A percentile compares a stretch with the other conserved stretches of the same genome.
These are phyloP conservation scores for Pangasianodon gigas DNA, from an alignment of 2,113 vertebrate species.

Conservation along the genomic window DNA sequence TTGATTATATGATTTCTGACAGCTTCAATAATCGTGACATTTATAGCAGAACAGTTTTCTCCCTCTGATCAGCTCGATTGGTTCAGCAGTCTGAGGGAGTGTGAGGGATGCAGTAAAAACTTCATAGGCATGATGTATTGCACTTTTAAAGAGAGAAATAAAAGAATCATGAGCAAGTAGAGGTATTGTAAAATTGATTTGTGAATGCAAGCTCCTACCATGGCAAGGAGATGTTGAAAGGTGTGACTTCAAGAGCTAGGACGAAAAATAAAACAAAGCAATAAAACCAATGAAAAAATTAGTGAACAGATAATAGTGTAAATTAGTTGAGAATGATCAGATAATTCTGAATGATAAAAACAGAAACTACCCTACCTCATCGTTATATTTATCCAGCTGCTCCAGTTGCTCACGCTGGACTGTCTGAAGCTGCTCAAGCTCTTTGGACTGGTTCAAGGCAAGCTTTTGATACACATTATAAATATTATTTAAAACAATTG, in stretches of 20 bases:
- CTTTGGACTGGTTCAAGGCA: constrained; percentile 94
- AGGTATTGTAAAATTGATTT: constrained; percentile 47
- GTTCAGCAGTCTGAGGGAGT: constrained; percentile 34
- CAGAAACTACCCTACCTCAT: constrained; percentile 80
- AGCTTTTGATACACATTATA: constrained; percentile 71
- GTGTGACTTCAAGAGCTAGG: constrained; percentile 98
- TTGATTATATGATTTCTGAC: constrained; percentile 29
- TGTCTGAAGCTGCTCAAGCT: constrained; percentile 94
- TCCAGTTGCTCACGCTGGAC: constrained; percentile 92
- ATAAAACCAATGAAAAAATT: constrained; percentile 63
- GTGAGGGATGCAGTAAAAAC: constrained; percentile 24
- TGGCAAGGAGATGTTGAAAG: constrained; percentile 93
- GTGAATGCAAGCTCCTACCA: constrained; percentile 80
- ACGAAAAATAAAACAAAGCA: constrained; percentile 82
- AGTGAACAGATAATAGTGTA: constrained; percentile 43
- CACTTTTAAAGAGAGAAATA: constrained; percentile 42
- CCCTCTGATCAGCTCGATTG: constrained; percentile 16
- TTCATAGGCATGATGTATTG: constrained; percentile 29
- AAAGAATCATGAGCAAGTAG: constrained; percentile 51
- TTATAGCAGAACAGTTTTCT: background rate
- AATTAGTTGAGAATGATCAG: constrained; percentile 49
- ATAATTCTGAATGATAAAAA: constrained; percentile 1
- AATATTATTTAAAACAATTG: constrained; percentile 9
- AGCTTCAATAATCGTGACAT: constrained; percentile 29
- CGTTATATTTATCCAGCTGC: constrained; percentile 92